Conservation (phyloP, 2,888 invertebrate species). For the Chouioia cunea region DNA sequence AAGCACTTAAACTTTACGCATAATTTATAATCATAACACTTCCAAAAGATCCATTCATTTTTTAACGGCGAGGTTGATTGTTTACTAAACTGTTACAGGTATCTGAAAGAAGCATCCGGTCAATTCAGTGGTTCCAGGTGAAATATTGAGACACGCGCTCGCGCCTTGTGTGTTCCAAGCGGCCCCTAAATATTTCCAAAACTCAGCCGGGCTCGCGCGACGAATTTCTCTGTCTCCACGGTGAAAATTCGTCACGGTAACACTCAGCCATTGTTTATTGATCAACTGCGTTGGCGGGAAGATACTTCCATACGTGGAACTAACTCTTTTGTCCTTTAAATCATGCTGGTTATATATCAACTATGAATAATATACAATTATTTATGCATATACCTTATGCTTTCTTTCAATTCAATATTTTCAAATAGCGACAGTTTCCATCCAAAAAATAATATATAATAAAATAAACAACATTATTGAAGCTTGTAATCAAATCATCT, state of each 20-base stretch:
- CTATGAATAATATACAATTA: neutral
- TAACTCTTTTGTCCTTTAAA: conserved; percentile 58
- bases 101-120: conserved; percentile 35
- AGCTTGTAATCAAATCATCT: too few species aligned
- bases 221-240: conserved; percentile 54
- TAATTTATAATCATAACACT: too few species aligned
- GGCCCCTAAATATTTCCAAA: conserved; percentile 63
- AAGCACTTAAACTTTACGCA: too few species aligned
- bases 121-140: conserved; percentile 40
- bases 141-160: conserved; percentile 62
- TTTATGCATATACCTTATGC: neutral
- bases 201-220: conserved; percentile 57
- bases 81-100: conserved; percentile 57
- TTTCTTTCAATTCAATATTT: too few species aligned
- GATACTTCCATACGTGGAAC: conserved; percentile 36
- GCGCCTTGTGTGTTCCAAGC: conserved; percentile 40
- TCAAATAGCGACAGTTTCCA: too few species aligned
- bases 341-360: conserved; percentile 61
- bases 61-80: conserved; percentile 37
- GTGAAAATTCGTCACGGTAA: conserved; percentile 40
- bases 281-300: conserved; percentile 54
- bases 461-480: too few species aligned
- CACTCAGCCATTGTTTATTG: too few species aligned
- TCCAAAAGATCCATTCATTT: too few species aligned
- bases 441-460: too few species aligned